Conservation (phyloP, 2,797 vertebrate species). For the Enteromius afrohamiltoni region DNA sequence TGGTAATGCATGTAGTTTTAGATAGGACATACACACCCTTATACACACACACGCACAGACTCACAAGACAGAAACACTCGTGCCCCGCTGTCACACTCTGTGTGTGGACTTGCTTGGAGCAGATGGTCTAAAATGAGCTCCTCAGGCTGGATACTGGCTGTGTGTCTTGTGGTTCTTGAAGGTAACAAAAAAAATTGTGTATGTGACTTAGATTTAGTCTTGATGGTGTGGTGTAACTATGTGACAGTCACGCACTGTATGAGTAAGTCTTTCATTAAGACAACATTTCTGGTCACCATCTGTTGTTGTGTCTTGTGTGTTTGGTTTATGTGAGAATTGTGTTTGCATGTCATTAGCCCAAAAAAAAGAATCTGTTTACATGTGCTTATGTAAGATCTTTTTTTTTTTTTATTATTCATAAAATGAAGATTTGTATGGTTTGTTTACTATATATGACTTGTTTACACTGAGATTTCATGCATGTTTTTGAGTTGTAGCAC, state of each 20-base stretch:
- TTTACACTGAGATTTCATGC: neutral
- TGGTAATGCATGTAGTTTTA: conserved; percentile 59
- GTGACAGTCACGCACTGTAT: conserved; percentile 18
- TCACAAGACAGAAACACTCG: conserved; percentile 56
- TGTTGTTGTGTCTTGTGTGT: conserved; percentile 48
- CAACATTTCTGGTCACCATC: conserved; percentile 42
- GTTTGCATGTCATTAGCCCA: conserved; percentile 51
- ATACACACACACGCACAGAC: conserved; percentile 51
- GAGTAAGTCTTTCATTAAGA: conserved; percentile 43
- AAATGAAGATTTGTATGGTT: neutral
- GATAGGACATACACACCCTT: conserved; percentile 60
- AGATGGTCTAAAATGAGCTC: conserved; percentile 69
- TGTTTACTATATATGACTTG: neutral
- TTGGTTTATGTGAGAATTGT: conserved; percentile 54
- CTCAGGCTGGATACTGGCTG: conserved; percentile 68
- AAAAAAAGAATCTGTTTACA: neutral
- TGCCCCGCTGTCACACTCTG: conserved; percentile 61
- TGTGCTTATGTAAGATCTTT: neutral
- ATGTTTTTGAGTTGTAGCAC: neutral
- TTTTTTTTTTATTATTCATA: neutral
- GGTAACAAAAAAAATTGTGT: conserved; percentile 70
- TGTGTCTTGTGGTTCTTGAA: conserved; percentile 68
- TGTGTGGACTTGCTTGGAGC: conserved; percentile 62
- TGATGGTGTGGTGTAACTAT: conserved; percentile 33
- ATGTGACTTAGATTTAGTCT: conserved; percentile 33